Evolutionary conservation across 2,797 vertebrate species (phyloP), one percentile per base, ranked within the genome.

Genomic region (Mormyrus proboscirostris): DNA sequence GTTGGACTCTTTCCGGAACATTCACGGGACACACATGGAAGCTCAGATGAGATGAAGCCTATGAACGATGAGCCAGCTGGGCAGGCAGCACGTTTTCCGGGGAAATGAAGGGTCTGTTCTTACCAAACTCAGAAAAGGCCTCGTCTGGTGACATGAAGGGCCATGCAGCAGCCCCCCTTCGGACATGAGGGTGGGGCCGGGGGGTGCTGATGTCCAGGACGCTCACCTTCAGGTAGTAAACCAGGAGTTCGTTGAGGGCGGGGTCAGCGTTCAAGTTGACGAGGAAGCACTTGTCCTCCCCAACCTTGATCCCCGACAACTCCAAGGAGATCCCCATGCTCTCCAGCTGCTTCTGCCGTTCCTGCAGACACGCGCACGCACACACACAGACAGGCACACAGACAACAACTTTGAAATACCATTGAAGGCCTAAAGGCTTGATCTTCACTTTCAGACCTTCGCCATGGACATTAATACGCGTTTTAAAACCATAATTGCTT

Each of bases 291-390:
- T 99, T 99, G 94, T 99, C 98, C 91, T 99, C 99, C 0, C 98
- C 98, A 86, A 99, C 98, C 94, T 99, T 99, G 92, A 99, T 99
- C 53, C 99, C 99, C 4, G 98, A 99, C 0, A 97, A 97, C 93
- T 99, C 98, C 10, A 99, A 95, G 90, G 99, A 99, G 93, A 99
- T 99, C 4, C 99, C 99, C 98, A 99, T 98, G 93, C 98, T 99
- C 93, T 99, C 99, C 51, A 99, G 94, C 91, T 99, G 98, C 88
- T 95, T 97, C 90, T 99, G 99, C 79, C 99, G 97, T 91, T 99
- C 99, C 99, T 99, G 94, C 53, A 69, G 3, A 85, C 4, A 90
- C 16, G 16, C 50, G 50, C 12, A 88, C 16, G 87, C 14, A 19
- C 57, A 87, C n/a, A 88, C 12, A 62, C n/a, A 85, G 1, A 47